phyloP scores from a whole-genome alignment of 2,888 invertebrate species.

The Dendrolimus pini region DNA sequence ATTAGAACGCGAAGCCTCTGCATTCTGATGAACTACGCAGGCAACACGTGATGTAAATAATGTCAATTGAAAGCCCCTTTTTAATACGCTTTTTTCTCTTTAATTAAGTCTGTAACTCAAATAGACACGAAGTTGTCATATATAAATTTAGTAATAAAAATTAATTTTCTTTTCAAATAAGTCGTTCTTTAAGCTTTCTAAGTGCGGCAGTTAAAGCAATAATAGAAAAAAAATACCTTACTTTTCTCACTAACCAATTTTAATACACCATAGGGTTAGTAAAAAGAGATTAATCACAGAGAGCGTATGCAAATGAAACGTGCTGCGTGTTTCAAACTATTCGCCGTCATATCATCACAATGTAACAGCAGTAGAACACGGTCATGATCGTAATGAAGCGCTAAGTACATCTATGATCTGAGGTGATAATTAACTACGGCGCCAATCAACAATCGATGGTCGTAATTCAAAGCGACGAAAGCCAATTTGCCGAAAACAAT shows the following conservation, averaged over 20 bases:
- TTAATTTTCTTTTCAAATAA: too few relatives aligned
- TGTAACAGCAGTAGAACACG: slow-evolving; percentile 39
- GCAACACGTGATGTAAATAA: too few relatives aligned
- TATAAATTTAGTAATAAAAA: too few relatives aligned
- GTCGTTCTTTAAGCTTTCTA: too few relatives aligned
- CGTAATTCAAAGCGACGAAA: slow-evolving; percentile 43
- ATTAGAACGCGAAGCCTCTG: too few relatives aligned
- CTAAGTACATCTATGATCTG: slow-evolving; percentile 51
- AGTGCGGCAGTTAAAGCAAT: too few relatives aligned
- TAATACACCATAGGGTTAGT: slow-evolving; percentile 27
- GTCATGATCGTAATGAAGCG: slow-evolving; percentile 45
- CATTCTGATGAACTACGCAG: too few relatives aligned
- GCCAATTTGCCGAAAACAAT: slow-evolving; percentile 24
- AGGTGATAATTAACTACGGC: slow-evolving; percentile 48
- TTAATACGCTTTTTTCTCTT: too few relatives aligned
- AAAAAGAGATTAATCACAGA: slow-evolving; percentile 25
- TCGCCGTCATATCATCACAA: slow-evolving; percentile 31
- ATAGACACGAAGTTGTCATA: too few relatives aligned
- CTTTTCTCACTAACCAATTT: slow-evolving; percentile 13
- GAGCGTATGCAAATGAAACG: slow-evolving; percentile 24
- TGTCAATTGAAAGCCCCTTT: too few relatives aligned
- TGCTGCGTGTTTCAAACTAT: slow-evolving; percentile 26
- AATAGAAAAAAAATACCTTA: neutral
- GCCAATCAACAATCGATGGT: slow-evolving; percentile 37
- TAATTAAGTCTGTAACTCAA: too few relatives aligned